Evolutionary conservation across 2,113 vertebrate species (phyloP).

Genomic region (Lasiurus cinereus): DNA sequence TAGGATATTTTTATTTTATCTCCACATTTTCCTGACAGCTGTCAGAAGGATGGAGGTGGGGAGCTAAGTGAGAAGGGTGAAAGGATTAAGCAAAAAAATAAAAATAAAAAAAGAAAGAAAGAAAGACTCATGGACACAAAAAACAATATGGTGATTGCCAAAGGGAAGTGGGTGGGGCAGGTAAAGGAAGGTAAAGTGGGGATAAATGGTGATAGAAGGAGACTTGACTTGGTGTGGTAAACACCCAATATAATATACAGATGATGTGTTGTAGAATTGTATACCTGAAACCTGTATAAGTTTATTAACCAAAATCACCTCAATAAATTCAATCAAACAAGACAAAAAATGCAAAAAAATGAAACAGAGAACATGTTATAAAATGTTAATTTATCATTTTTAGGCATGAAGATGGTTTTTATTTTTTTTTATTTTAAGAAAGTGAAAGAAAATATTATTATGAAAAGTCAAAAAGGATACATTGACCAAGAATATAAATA

Average conservation of each 20-base stretch:
- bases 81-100: background rate
- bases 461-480: background rate
- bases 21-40: background rate
- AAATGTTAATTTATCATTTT: background rate
- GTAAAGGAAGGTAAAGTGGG: too few species aligned
- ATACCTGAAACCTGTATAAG: background rate
- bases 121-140: background rate
- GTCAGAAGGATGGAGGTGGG: background rate
- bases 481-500: background rate
- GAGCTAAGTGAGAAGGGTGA: background rate
- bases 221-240: background rate
- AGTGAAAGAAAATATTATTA: background rate
- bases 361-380: background rate
- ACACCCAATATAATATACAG: background rate
- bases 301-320: background rate
- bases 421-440: slow-evolving; percentile 41
- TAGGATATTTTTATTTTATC: background rate
- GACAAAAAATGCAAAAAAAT: background rate
- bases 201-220: background rate
- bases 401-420: background rate
- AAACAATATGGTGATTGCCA: background rate
- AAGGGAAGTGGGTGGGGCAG: background rate
- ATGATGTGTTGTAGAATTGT: background rate
- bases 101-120: too few species aligned
- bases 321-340: background rate